Base-by-base conservation (phyloP, 2,888 invertebrate genomes). In the Tipula confusa region DNA sequence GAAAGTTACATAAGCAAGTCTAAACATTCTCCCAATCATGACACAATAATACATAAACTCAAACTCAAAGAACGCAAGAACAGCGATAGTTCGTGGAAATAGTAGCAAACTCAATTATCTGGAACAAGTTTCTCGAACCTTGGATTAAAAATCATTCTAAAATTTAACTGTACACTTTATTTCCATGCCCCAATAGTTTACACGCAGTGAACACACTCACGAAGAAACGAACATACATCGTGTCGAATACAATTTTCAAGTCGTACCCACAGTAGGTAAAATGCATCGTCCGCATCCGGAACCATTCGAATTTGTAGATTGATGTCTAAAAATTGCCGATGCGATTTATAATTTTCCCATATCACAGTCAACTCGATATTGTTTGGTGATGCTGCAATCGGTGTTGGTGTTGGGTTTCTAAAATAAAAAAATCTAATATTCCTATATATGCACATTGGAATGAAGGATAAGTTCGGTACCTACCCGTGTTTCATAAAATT, bases 401-500 rank as follows among this genome's bases (percentile, higher is more conserved):
- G 2, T 79, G 28, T 29, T 79, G 79, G 79, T 28, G 79, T 79
- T 79, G 79, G 79, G 28, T 79, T 79, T 79, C 79, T 79, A 7
- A 5, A 43, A 43, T 1, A 64, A n/a, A n/a, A n/a, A n/a, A n/a
- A n/a, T n/a, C 2, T 2, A 43, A 3, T 43, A 43, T 43, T 43
- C 3, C 6, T 2, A 0, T 43, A n/a, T 7, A 5, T 43, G n/a
- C 15, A n/a, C n/a, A 43, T n/a, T 3, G 1, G n/a, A 43, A 43
- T 43, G n/a, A 1, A 43, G 2, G 3, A 31, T 31, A 31, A 5
- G 7, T 15, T 3, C 48, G 11, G 3, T 29, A 29, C 31, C n/a
- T 80, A 80, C 80, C 80, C 80, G n/a, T 29, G 15, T 29, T 29
- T 80, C 6, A 80, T 31, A 29, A 80, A 80, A 80, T 80, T 80